Evolutionary conservation across 1,140 invertebrate genomes (phyloP).

Genomic region (Macrocentrus cingulum): DNA sequence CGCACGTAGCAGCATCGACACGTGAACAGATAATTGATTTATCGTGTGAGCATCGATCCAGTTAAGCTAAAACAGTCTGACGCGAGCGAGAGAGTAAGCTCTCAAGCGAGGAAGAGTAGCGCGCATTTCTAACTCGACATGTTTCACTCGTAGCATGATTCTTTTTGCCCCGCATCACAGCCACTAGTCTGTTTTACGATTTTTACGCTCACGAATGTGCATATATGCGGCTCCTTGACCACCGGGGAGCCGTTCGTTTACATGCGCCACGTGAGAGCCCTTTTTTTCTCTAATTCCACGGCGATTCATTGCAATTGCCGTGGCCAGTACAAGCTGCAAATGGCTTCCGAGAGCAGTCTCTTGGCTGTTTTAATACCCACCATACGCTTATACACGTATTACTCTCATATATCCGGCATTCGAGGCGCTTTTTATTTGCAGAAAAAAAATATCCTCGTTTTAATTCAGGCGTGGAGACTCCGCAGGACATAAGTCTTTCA

Average conservation of each 20-base stretch:
- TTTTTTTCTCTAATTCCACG: slow-evolving; percentile 25
- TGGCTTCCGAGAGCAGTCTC: slow-evolving; percentile 14
- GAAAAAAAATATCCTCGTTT: slow-evolving; percentile 1
- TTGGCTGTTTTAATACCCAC: background rate
- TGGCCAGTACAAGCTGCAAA: slow-evolving; percentile 29
- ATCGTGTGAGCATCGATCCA: slow-evolving; percentile 12
- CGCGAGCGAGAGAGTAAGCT: background rate
- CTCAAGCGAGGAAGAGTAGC: too few relatives aligned
- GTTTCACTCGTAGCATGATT: background rate
- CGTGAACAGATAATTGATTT: slow-evolving; percentile 19
- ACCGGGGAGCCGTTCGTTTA: slow-evolving; percentile 26
- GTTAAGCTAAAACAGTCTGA: slow-evolving; percentile 1
- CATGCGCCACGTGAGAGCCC: slow-evolving; percentile 18
- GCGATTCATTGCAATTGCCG: slow-evolving; percentile 33
- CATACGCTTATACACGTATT: background rate
- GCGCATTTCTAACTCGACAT: background rate
- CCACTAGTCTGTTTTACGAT: slow-evolving; percentile 14
- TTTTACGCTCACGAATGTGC: slow-evolving; percentile 11
- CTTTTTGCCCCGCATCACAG: background rate
- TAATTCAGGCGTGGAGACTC: background rate
- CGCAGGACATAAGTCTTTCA: background rate
- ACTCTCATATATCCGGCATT: background rate
- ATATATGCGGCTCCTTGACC: slow-evolving; percentile 10
- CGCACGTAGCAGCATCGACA: slow-evolving; percentile 7
- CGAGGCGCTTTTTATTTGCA: background rate